Base-by-base conservation (phyloP, 2,113 vertebrate genomes). In the Zosterops pallidus region DNA sequence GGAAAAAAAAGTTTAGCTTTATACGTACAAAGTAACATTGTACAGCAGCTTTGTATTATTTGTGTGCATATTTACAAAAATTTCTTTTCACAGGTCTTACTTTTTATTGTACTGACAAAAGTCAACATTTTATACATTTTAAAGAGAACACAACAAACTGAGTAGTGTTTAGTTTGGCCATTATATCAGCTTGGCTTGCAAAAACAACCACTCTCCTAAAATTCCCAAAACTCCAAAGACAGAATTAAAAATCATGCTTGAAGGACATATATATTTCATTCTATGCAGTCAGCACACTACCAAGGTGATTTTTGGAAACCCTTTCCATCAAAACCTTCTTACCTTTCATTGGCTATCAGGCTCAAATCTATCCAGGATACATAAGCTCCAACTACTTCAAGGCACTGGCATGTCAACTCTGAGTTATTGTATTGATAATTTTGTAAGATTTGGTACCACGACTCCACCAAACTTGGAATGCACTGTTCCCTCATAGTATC, bases 311-410 rank as follows among this genome's bases (percentile, higher is more conserved):
- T 87, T 49, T 76, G 67, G 53, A 56, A 92, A 46, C 16, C 17
- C 7, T 53, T 59, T 49, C 23, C 46, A 57, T 26, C 23, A 90
- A 77, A 89, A 47, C 8, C 4, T 46, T 95, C 62, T 81, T 93
- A 99, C 99, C 99, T 98, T 97, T 99, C 99, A 95, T 99, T 99
- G 97, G 99, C 99, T 92, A 99, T 99, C 92, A 99, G 98, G 97
- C 98, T 99, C 94, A 99, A 98, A 97, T 99, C 99, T 96, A 99
- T 99, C 99, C 99, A 99, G 84, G 99, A 99, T 89, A 99, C 99
- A 57, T 98, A 99, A 50, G 99, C 98, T 52, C 99, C 99, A 78
- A 99, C 98, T 95, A 99, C 99, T 98, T 99, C 99, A 99, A 99
- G 98, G 98, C 99, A 99, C 98, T 99, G 99, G 76, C 99, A 99